These are phyloP conservation scores for Lepidochrysops patricia DNA, from an alignment of 2,888 invertebrate genomes.

Conservation along the genomic window DNA sequence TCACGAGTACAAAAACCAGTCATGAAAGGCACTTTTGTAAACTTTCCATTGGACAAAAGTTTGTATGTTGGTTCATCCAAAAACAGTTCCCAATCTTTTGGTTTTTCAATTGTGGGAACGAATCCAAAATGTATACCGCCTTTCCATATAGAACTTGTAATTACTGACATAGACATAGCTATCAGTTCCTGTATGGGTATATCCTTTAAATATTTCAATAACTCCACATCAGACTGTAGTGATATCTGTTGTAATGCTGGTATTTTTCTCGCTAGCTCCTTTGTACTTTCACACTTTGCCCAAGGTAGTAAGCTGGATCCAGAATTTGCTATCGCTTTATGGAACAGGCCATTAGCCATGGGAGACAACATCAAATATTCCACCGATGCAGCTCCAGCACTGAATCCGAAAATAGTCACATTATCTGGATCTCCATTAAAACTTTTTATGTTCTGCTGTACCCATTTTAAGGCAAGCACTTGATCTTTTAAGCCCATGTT, in stretches of 20 bases:
- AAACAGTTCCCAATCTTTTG: conserved; percentile 60
- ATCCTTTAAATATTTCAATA: conserved; percentile 46
- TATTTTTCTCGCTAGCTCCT: conserved; percentile 42
- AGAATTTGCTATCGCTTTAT: conserved; percentile 71
- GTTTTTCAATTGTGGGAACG: conserved; percentile 55
- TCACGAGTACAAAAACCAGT: conserved; percentile 64
- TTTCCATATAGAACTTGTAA: conserved; percentile 32
- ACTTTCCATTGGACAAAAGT: conserved; percentile 49
- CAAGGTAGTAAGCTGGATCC: conserved; percentile 65
- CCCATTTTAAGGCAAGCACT: conserved; percentile 69
- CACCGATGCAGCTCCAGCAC: conserved; percentile 67
- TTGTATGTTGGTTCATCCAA: conserved; percentile 51
- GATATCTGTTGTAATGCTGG: conserved; percentile 36
- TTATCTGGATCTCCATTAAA: conserved; percentile 66
- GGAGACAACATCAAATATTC: conserved; percentile 60
- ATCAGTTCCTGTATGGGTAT: conserved; percentile 46
- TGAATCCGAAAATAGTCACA: conserved; percentile 70
- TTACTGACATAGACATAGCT: conserved; percentile 36
- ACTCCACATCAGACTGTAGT: conserved; percentile 33
- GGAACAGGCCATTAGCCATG: conserved; percentile 64
- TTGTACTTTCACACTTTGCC: conserved; percentile 50
- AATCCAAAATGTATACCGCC: conserved; percentile 66
- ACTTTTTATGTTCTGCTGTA: conserved; percentile 56
- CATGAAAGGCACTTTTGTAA: conserved; percentile 63
- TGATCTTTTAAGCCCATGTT: conserved; percentile 71